phyloP scores from a whole-genome alignment of 2,888 invertebrate genomes.

The Andrena fulva region DNA sequence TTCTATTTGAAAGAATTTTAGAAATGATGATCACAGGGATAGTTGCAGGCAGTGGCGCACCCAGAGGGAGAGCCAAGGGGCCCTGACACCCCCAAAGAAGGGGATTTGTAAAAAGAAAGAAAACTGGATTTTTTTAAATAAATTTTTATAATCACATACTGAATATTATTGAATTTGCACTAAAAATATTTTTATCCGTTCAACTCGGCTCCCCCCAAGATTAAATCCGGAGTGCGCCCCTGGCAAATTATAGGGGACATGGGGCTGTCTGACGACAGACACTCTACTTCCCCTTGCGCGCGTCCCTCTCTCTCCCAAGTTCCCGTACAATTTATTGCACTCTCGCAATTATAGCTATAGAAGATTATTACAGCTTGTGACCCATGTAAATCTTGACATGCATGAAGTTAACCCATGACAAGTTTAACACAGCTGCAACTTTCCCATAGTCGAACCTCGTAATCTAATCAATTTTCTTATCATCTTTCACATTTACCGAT shows the following conservation, averaged over 20 bases:
- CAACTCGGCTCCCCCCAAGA: too few species aligned
- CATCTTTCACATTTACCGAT: not conserved
- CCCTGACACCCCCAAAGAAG: too few species aligned
- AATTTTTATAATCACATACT: too few species aligned
- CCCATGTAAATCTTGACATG: not conserved
- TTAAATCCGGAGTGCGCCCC: not conserved
- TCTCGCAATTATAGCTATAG: not conserved
- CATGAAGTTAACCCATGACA: not conserved
- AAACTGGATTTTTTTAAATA: too few species aligned
- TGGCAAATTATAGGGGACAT: too few species aligned
- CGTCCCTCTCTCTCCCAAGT: constrained; percentile 1
- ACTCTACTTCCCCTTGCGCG: constrained; percentile 18
- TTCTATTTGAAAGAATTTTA: not conserved
- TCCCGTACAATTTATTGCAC: not conserved
- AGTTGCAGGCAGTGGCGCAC: not conserved
- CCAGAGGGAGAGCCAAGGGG: too few species aligned
- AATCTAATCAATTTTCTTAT: not conserved
- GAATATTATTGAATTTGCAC: too few species aligned
- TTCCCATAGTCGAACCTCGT: not conserved
- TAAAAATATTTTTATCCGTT: too few species aligned
- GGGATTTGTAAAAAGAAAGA: too few species aligned
- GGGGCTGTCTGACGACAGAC: constrained; percentile 11
- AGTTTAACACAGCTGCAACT: too few species aligned
- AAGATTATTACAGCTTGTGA: not conserved
- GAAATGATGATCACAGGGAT: not conserved